A percentile compares a stretch with the other conserved stretches of the same genome.
Conservation (phyloP, 2,888 invertebrate genomes). For the Oligia fasciuncula region DNA sequence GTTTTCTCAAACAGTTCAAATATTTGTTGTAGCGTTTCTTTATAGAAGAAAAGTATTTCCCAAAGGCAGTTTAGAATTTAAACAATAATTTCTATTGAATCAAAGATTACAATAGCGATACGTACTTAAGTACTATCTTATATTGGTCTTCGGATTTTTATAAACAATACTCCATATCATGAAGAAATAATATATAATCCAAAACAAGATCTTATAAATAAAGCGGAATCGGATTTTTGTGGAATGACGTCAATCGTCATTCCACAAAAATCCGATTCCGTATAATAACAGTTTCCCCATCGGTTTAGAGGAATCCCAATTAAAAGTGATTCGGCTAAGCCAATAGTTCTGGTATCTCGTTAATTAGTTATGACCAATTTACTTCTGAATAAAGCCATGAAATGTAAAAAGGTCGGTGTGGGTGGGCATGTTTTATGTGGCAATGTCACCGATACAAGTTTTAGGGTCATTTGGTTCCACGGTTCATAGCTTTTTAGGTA, state of each 20-base stretch:
- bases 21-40: conserved; percentile 4
- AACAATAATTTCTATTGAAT: neutral
- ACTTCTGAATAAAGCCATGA: conserved; percentile 50
- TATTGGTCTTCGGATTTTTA: neutral
- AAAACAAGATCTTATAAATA: conserved; percentile 9
- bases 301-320: conserved; percentile 57
- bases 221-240: too few species aligned
- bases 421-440: conserved; percentile 49
- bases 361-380: conserved; percentile 61
- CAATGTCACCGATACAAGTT: conserved; percentile 39
- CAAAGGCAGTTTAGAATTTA: neutral
- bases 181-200: neutral
- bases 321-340: conserved; percentile 50
- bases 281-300: conserved; percentile 33
- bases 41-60: neutral
- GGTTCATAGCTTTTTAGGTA: neutral
- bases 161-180: neutral
- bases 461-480: conserved; percentile 25
- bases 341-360: conserved; percentile 47
- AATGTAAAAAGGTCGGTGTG: conserved; percentile 48
- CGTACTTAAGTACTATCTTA: too few species aligned
- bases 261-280: conserved; percentile 24
- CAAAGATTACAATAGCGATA: neutral
- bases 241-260: too few species aligned
- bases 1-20: conserved; percentile 39